Base-by-base conservation (phyloP, 2,888 invertebrate genomes). In the Nephrotoma guestfalica region DNA sequence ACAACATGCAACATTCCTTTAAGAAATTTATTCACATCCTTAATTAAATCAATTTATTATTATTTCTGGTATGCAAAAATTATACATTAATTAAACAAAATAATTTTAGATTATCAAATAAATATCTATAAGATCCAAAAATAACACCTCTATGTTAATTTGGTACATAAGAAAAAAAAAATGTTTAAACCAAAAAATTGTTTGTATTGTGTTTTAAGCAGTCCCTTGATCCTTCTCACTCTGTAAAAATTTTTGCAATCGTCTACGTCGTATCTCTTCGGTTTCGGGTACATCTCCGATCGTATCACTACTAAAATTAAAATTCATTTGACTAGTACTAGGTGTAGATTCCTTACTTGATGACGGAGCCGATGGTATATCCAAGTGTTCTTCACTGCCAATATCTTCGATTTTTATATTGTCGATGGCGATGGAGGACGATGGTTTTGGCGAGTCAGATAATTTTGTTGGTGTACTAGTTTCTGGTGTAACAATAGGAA, bases 211-310 rank as follows among this genome's bases (percentile, higher is more conserved):
- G 30, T 30, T 30, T 71, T 11, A 71, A 71, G 71, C 71, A 71
- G 71, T 71, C 30, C 30, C 41, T n/a, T 84, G 41, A 41, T 86
- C 57, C n/a, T 83, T 86, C 30, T 85, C 86, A 40, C n/a, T 51
- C 41, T 85, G 84, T 85, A 91, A 88, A 88, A 96, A 96, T 92
- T 95, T 95, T 92, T 95, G 94, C 91, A 96, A 92, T 91, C 96
- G 94, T 90, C 96, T 93, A 92, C 95, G 94, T 91, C 96, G 93
- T 87, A 96, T 92, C 90, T 96, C 96, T 89, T 94, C 94, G 47
- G 95, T 93, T 87, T 93, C 92, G 18, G 93, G 88, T 86, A 88
- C 88, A 18, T 90, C 89, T 86, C 87, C 71, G 9, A 30, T 71
- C 18, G 87, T 86, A 85, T 87, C 88, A 86, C 88, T 88, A 86